Evolutionary conservation across 2,888 invertebrate species (phyloP), one percentile per base, ranked within the genome.

Genomic region (Agrotis exclamationis): DNA sequence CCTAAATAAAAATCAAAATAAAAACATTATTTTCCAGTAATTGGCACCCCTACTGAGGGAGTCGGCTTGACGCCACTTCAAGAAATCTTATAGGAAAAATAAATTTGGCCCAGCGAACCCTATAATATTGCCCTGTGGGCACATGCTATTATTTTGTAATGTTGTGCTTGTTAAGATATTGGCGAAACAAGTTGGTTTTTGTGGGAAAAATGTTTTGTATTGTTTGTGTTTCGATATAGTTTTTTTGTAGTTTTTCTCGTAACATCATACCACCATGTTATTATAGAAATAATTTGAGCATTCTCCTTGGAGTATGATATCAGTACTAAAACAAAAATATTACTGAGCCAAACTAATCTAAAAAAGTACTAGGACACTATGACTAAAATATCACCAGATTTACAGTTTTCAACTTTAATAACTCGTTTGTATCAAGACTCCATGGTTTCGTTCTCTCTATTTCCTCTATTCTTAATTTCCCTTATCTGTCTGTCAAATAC

Each of bases 1-100:
- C 95, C 94, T 94, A 95, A 96, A 95, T 95, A 95, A 95, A 96
- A 95, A 94, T 91, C 87, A 91, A 94, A 95, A 94, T 94, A 94
- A 88, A 78, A 94, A 95, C 93, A 94, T 94, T 96, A 95, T 95
- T 95, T 94, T 89, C 86, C 91, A 89, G 93, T 95, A 96, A 96
- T 96, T 96, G 96, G 96, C 95, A 92, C 94, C 96, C 96, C 96
- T 94, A 92, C 91, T 88, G 96, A 60, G 90, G 90, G 85, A 87
- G 87, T 85, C 93, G 86, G 93, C 93, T 94, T 94, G 95, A 93
- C 93, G 92, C 91, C 94, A 91, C 93, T 93, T 94, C 90, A 93
- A 91, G 90, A 93, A 93, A 94, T 95, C 96, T 96, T 95, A 90
- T 93, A 94, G 93, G 92, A 95, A 94, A 85, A 93, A 92, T 93